Evolutionary conservation across 2,888 invertebrate species (phyloP), one percentile per base, ranked within the genome.

Genomic region (Philopedon plagiatum): DNA sequence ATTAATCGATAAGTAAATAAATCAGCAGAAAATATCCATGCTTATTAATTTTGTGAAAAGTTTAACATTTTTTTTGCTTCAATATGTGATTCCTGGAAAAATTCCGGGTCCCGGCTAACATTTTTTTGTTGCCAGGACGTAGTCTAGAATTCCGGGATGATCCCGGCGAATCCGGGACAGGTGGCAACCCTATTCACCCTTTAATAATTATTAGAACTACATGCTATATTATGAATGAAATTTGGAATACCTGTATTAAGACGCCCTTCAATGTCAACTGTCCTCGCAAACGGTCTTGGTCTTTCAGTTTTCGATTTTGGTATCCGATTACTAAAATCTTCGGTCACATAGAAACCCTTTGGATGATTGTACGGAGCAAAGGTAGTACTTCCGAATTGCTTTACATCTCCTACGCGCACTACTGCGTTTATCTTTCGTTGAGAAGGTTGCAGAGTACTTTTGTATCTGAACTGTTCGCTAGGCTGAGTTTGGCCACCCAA

Each of bases 221-320:
- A n/a, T 1, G 11, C n/a, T n/a, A n/a, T n/a, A n/a, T n/a, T n/a
- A n/a, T n/a, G n/a, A n/a, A n/a, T n/a, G n/a, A n/a, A n/a, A n/a
- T 44, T 19, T 44, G 8, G 13, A 44, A 0, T 56, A 71, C 71
- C 65, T 60, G 21, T 44, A 29, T 51, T 68, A 60, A 41, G 11
- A 13, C 21, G 46, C n/a, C 49, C 23, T 11, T 29, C 65, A 63
- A 70, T 57, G 39, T 73, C 56, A 29, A 64, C 58, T n/a, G 60
- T 70, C 54, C 75, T 75, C 41, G 77, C 73, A 63, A 81, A 82
- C 3, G 81, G 81, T 68, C 81, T 77, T 7, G 80, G 82, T 49
- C 71, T 69, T 49, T 76, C 71, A 11, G 70, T 67, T 46, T 74
- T 63, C 1, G 75, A 70, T 18, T 58, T 71, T 41, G 15, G 62